Conservation (phyloP, 2,888 invertebrate genomes). For the Baronia brevicornis region DNA sequence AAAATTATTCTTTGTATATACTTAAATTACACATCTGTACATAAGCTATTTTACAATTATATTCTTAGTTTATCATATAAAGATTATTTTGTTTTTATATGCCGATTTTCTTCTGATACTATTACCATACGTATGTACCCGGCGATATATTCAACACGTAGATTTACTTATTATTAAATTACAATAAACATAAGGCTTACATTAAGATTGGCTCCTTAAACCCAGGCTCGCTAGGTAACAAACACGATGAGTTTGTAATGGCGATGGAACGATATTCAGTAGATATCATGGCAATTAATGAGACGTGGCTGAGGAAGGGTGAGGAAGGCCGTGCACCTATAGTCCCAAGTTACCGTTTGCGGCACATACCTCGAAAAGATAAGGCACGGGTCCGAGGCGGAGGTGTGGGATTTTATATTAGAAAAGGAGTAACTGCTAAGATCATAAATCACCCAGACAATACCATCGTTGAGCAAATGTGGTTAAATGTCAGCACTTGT, state of each 20-base stretch:
- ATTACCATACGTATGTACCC: too few species aligned
- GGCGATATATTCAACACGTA: background rate
- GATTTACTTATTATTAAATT: background rate
- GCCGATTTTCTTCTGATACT: too few species aligned
- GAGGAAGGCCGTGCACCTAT: conserved; percentile 21
- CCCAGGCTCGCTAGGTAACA: conserved; percentile 20
- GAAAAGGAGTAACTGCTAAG: background rate
- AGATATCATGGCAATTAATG: conserved; percentile 23
- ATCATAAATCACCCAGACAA: background rate
- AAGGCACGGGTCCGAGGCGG: conserved; percentile 15
- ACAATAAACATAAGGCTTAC: background rate
- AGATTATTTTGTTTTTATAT: too few species aligned
- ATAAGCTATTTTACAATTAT: too few species aligned
- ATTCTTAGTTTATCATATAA: too few species aligned
- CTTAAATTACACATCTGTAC: too few species aligned
- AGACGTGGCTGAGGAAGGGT: conserved; percentile 22
- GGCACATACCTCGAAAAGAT: conserved; percentile 15
- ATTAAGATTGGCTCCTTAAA: conserved; percentile 19
- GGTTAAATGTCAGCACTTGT: conserved; percentile 1
- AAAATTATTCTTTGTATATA: too few species aligned
- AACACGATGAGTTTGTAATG: conserved; percentile 19
- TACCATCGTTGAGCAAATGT: conserved; percentile 9
- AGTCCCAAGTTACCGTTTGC: conserved; percentile 20
- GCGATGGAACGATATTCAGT: conserved; percentile 13
- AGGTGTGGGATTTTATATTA: conserved; percentile 21